Conservation (phyloP, 2,888 invertebrate genomes). For the Rhorus exstirpatorius region DNA sequence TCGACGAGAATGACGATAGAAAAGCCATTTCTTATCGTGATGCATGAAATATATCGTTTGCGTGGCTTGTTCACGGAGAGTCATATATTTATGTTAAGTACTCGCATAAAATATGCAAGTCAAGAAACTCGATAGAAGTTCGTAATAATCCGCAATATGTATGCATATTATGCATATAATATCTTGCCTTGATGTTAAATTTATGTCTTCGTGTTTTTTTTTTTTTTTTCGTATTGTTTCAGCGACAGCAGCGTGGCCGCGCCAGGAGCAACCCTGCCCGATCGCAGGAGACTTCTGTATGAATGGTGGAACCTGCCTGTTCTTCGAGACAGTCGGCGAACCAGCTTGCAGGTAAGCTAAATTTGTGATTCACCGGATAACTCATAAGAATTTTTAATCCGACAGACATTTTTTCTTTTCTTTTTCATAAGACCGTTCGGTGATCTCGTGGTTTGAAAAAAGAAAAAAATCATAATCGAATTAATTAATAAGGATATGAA, state of each 20-base stretch:
- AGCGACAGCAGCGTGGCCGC: constrained; percentile 88
- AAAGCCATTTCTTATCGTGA: constrained; percentile 39
- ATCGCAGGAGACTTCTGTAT: constrained; percentile 92
- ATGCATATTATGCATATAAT: constrained; percentile 1
- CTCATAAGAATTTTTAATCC: background rate
- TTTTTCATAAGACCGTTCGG: background rate
- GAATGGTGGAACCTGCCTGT: constrained; percentile 95
- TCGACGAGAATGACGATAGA: constrained; percentile 11
- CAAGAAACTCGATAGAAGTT: background rate
- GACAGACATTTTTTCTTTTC: background rate
- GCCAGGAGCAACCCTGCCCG: constrained; percentile 90
- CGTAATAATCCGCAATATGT: constrained; percentile 30
- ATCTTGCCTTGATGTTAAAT: constrained; percentile 10
- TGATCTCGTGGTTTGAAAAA: constrained; percentile 12
- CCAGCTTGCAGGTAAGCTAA: constrained; percentile 94
- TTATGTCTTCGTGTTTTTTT: constrained; percentile 50
- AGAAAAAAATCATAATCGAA: too few relatives aligned
- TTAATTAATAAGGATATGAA: too few relatives aligned
- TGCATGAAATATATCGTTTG: constrained; percentile 21
- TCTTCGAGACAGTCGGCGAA: constrained; percentile 92
- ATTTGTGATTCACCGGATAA: constrained; percentile 10
- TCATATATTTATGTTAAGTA: constrained; percentile 33
- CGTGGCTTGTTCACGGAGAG: constrained; percentile 10
- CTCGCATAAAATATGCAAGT: constrained; percentile 28
- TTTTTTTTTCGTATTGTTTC: constrained; percentile 78